Conservation (phyloP, 1,140 invertebrate species). For the Neomicropteryx cornuta region DNA sequence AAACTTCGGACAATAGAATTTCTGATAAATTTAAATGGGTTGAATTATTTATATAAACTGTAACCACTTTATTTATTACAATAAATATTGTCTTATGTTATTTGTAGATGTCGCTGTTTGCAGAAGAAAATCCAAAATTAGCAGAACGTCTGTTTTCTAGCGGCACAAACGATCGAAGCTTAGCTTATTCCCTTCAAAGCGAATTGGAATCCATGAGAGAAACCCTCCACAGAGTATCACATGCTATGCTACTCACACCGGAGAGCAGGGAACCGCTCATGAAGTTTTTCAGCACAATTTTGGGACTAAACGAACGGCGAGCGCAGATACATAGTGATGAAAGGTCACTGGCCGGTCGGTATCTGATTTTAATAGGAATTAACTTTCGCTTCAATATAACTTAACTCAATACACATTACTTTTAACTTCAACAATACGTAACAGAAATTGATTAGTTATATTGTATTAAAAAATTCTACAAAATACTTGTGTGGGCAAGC, state of each 20-base stretch:
- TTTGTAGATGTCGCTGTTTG: slow-evolving; percentile 65
- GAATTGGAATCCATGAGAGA: slow-evolving; percentile 61
- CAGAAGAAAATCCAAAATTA: slow-evolving; percentile 80
- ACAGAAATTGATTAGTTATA: too few relatives aligned
- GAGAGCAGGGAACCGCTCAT: slow-evolving; percentile 62
- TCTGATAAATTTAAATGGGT: too few relatives aligned
- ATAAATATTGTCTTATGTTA: too few relatives aligned
- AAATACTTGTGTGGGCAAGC: too few relatives aligned
- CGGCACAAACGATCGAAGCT: slow-evolving; percentile 26
- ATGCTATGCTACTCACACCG: slow-evolving; percentile 71
- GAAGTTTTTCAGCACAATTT: slow-evolving; percentile 62
- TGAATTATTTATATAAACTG: too few relatives aligned
- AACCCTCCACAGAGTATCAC: slow-evolving; percentile 70
- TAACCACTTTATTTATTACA: too few relatives aligned
- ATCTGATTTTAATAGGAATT: too few relatives aligned
- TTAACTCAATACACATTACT: too few relatives aligned
- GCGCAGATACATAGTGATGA: slow-evolving; percentile 86
- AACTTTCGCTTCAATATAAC: too few relatives aligned
- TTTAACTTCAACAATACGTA: too few relatives aligned
- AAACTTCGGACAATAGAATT: too few relatives aligned
- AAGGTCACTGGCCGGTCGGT: slow-evolving; percentile 56
- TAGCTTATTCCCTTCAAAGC: slow-evolving; percentile 53
- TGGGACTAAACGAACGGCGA: slow-evolving; percentile 75
- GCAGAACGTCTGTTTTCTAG: slow-evolving; percentile 42
- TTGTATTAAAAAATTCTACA: too few relatives aligned